Base-by-base conservation (phyloP, 2,888 invertebrate genomes). In the Luffia ferchaultella region DNA sequence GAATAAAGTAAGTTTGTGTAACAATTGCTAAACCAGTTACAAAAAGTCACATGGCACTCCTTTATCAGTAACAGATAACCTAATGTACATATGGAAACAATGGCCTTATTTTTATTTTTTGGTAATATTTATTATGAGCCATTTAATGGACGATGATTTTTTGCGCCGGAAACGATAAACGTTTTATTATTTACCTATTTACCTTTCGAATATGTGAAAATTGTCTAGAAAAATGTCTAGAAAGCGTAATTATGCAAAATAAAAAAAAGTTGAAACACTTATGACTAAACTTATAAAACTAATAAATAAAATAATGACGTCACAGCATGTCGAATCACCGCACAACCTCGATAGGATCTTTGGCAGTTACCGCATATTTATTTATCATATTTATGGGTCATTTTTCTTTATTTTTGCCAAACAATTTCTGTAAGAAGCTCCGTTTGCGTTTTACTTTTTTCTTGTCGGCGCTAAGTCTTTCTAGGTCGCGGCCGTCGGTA, bases 391-490 rank as follows among this genome's bases (percentile, higher is more conserved):
- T 60, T 67, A 68, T 66, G 64, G 65, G 20, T 60, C 67, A 69
- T 57, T 69, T 73, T 60, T 71, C 72, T 67, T 73, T 74, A 56
- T 83, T 83, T 55, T 82, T 73, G 51, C 82, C 80, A 55, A 83
- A 63, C 45, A 83, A 68, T 63, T 83, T 83, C 58, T 83, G 82
- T 51, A 83, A 57, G 61, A 83, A 82, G 68, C 82, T 83, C 54
- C 82, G 66, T 73, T 80, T 83, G 62, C 80, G 67, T 60, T 83
- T 83, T 5, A 83, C 73, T 61, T 82, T 83, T 55, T 72, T 79
- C 17, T 63, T 62, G 45, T 62, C 64, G 52, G 67, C 70, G 51
- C 63, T 68, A 51, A 71, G 65, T 50, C 60, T 70, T 57, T 77
- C 77, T 55, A 74, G 58, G 52, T 64, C 66, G 7, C 79, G 76